Percentiles rank a stretch among this genome's conserved stretches.
Evolutionary conservation across 2,113 vertebrate genomes (phyloP).

Genomic region (Proterorhinus semilunaris): DNA sequence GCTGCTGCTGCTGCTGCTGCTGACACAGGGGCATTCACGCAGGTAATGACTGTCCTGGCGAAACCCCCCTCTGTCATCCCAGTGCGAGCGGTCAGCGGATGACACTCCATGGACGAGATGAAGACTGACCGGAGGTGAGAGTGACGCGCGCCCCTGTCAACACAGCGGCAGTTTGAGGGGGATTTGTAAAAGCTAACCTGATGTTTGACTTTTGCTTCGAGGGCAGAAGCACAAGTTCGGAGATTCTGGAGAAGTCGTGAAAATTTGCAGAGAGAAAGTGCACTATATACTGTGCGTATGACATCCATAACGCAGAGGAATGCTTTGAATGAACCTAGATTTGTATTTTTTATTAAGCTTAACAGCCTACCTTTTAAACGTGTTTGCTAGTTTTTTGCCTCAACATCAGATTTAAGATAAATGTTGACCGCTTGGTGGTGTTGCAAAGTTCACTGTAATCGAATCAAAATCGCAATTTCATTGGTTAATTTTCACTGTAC

Average conservation of each 20-base stretch:
- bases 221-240: not conserved
- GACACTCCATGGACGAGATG: slow-evolving; percentile 52
- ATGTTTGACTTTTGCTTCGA: not conserved
- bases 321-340: too few relatives aligned
- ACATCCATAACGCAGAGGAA: not conserved
- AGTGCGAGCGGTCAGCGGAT: slow-evolving; percentile 55
- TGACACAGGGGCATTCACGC: slow-evolving; percentile 59
- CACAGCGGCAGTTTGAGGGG: not conserved
- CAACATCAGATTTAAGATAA: too few relatives aligned
- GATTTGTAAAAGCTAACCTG: not conserved
- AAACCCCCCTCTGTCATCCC: slow-evolving; percentile 66
- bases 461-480: too few relatives aligned
- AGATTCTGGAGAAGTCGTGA: not conserved
- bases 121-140: slow-evolving; percentile 37
- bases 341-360: too few relatives aligned
- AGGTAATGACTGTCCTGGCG: slow-evolving; percentile 56
- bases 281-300: too few relatives aligned
- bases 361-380: too few relatives aligned
- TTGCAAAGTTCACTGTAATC: too few relatives aligned
- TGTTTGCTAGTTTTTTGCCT: too few relatives aligned
- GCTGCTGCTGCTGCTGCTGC: slow-evolving; percentile 73
- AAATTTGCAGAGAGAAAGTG: not conserved
- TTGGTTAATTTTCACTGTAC: too few relatives aligned
- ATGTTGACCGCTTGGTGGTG: too few relatives aligned
- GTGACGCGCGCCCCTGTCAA: slow-evolving; percentile 28